Evolutionary conservation across 1,140 invertebrate species (phyloP), one percentile per base, ranked within the genome.

Genomic region (Apis dorsata): DNA sequence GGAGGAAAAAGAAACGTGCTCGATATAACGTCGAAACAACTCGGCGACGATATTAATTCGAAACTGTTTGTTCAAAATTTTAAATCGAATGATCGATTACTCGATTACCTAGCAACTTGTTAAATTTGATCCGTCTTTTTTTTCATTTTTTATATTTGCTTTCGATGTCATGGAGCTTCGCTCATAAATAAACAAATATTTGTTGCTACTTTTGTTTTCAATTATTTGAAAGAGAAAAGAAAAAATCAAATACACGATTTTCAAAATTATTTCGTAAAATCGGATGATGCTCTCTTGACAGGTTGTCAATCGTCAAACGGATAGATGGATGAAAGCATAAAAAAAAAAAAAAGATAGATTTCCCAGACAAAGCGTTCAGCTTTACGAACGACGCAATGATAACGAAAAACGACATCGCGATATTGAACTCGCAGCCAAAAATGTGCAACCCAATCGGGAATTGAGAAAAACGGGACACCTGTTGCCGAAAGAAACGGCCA

Each of bases 401-500:
- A 60, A 17, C 15, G 12, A 57, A 5, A 17, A 57, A 17, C 21
- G 28, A 10, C 10, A 13, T 21, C 24, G 19, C 60, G 60, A 21
- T 24, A 63, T 63, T n/a, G 34, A n/a, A 12, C 28, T 68, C 17
- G 11, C 65, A 5, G 13, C 19, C 11, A 12, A 68, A 68, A 68
- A 68, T 68, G 12, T 21, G 19, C 21, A 21, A 1, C 11, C 65
- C 3, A 21, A 21, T 60, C 19, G 69, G 12, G 60, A 60, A 63
- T 80, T 55, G 59, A 28, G 59, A 79, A 86, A 73, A 83, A 86
- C 65, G 65, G 70, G 81, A 77, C 86, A 86, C 86, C 85, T 87
- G 86, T 87, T 87, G 86, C 86, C 53, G 81, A 78, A 85, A 86
- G 65, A 70, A 86, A 83, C 66, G 62, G 69, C 69, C 13, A 65